Conservation (phyloP, 1,140 invertebrate genomes). For the Brachionus manjavacas region DNA sequence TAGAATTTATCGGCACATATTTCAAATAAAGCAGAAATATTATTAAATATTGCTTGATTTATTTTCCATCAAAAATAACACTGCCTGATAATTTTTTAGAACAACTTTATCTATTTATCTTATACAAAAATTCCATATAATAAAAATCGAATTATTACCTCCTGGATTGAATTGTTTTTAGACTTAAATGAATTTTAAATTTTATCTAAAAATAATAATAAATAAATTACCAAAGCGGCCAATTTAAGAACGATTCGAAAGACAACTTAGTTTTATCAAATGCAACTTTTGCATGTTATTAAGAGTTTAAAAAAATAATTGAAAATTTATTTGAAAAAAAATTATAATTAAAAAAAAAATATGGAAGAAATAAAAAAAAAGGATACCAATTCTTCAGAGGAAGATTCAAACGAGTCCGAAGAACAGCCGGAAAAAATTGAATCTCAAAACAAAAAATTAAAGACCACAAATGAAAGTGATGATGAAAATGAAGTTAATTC, state of each 20-base stretch:
- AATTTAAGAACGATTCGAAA: neutral
- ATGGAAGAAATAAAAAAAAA: neutral
- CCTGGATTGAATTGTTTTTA: neutral
- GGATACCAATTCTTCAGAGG: neutral
- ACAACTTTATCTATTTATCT: neutral
- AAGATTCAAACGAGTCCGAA: neutral
- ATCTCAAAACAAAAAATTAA: neutral
- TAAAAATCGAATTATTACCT: neutral
- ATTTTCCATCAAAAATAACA: neutral
- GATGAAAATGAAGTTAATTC: neutral
- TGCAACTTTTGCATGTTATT: neutral
- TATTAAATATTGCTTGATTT: neutral
- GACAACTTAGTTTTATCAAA: neutral
- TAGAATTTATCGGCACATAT: neutral
- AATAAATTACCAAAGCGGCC: neutral
- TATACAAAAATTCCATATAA: neutral
- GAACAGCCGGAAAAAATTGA: neutral
- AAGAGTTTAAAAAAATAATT: too few species aligned
- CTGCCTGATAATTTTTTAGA: neutral
- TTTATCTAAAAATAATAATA: neutral
- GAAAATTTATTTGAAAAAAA: neutral
- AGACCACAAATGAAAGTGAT: neutral
- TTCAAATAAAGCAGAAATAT: neutral
- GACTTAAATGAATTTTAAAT: neutral
- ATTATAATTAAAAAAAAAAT: neutral